These are phyloP conservation scores for Lacerta bilineata DNA, from an alignment of 2,797 vertebrate species.

Conservation along the genomic window DNA sequence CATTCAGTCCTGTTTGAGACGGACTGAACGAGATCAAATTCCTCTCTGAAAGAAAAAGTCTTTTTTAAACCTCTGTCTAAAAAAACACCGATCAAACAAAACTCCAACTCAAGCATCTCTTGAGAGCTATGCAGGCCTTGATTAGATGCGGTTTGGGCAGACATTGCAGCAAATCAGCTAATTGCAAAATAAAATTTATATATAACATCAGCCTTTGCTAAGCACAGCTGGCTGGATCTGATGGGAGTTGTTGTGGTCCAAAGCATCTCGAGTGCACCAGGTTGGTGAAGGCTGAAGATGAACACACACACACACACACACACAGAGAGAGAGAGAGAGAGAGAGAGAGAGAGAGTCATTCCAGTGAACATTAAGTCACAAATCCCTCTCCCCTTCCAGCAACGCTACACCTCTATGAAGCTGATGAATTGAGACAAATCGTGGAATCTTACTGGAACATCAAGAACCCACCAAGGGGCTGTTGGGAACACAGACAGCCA, in stretches of 20 bases:
- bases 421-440: background rate
- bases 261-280: too few relatives aligned
- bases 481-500: background rate
- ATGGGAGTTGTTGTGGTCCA: too few relatives aligned
- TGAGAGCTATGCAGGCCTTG: slow-evolving; percentile 49
- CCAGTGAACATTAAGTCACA: slow-evolving; percentile 28
- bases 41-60: background rate
- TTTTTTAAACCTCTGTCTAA: background rate
- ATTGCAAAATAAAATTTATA: rapidly evolving
- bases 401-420: background rate
- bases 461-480: background rate
- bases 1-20: background rate
- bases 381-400: background rate
- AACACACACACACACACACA: too few relatives aligned
- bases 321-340: too few relatives aligned
- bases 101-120: background rate
- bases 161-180: slow-evolving; percentile 19
- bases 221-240: too few relatives aligned
- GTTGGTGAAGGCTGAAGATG: too few relatives aligned
- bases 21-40: background rate
- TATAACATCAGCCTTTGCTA: too few relatives aligned
- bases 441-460: slow-evolving; percentile 40
- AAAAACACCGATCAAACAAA: background rate
- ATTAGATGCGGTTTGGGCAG: slow-evolving; percentile 19
- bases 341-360: too few relatives aligned